phyloP scores from a whole-genome alignment of 2,797 vertebrate species.

The Xiphophorus birchmanni region DNA sequence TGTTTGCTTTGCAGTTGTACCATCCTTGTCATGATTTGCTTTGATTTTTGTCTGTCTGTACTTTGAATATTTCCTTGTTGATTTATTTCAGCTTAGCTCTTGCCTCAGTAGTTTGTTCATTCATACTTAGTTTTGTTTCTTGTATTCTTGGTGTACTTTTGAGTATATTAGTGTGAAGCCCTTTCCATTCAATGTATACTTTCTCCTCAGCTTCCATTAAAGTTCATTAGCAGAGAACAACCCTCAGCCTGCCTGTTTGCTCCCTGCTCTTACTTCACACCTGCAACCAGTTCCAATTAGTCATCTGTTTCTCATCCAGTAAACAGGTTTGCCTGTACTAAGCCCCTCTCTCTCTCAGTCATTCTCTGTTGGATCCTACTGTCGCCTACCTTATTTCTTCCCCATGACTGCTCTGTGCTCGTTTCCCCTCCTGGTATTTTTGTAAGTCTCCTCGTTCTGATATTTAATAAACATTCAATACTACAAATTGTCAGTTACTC shows the following conservation, averaged over 20 bases:
- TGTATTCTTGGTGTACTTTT: neutral
- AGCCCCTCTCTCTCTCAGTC: too few relatives aligned
- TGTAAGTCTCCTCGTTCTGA: too few relatives aligned
- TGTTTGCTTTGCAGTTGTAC: neutral
- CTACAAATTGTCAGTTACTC: neutral
- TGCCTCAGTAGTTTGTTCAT: neutral
- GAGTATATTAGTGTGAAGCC: neutral
- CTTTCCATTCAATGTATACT: neutral
- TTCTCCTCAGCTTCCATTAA: neutral
- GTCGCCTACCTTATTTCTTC: neutral
- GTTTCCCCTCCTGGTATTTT: too few relatives aligned
- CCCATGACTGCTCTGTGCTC: too few relatives aligned
- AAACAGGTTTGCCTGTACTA: too few relatives aligned
- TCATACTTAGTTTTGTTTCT: neutral
- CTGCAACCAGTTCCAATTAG: too few relatives aligned
- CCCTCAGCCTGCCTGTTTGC: neutral
- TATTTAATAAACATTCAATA: too few relatives aligned
- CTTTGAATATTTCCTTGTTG: neutral
- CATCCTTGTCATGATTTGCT: neutral
- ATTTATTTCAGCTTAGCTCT: neutral
- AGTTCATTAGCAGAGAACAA: neutral
- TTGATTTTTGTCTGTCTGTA: neutral
- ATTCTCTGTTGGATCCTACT: neutral
- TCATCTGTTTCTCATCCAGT: too few relatives aligned
- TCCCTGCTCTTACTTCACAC: neutral